Base-by-base conservation (phyloP, 1,140 invertebrate species). In the Probaryconus sp. region DNA sequence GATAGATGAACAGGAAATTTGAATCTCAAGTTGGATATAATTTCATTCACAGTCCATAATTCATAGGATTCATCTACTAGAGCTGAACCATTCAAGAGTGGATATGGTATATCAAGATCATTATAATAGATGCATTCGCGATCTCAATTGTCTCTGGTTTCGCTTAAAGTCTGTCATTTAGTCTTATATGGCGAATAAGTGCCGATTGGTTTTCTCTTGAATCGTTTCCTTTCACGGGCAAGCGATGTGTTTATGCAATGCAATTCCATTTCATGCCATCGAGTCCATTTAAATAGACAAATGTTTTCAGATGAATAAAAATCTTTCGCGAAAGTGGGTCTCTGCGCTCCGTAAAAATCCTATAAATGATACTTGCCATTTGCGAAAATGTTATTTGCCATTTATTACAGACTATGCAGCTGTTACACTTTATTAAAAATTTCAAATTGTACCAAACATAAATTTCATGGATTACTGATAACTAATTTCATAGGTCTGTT, bases 281-380 rank as follows among this genome's bases (percentile, higher is more conserved):
- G 55, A 20, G 28, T 18, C 20, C 33, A 71, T 73, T 78, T 76
- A 75, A 61, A 71, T 75, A 68, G 56, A 77, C 58, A 47, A 71
- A 55, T 38, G 65, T 72, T 13, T 35, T 13, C 11, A 73, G 60
- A 53, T 65, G 53, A 55, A 24, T 7, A 81, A 81, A 83, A 80
- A 69, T 76, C 47, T 24, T 31, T 77, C 76, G 74, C 81, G 78
- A 84, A 84, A 84, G 77, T 81, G 72, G 81, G 68, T 68, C 70
- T 72, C 43, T 11, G 42, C 65, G 48, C n/a, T n/a, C n/a, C 45
- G 53, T 47, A 53, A 56, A 68, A 56, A 74, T 80, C 78, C 68
- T 80, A 80, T 78, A 80, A 72, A 71, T 75, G 63, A 76, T 61
- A 74, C 79, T 77, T 51, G 56, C 40, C 37, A 20, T 28, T 10